phyloP scores from a whole-genome alignment of 2,113 vertebrate genomes.

The Ptyas mucosa region DNA sequence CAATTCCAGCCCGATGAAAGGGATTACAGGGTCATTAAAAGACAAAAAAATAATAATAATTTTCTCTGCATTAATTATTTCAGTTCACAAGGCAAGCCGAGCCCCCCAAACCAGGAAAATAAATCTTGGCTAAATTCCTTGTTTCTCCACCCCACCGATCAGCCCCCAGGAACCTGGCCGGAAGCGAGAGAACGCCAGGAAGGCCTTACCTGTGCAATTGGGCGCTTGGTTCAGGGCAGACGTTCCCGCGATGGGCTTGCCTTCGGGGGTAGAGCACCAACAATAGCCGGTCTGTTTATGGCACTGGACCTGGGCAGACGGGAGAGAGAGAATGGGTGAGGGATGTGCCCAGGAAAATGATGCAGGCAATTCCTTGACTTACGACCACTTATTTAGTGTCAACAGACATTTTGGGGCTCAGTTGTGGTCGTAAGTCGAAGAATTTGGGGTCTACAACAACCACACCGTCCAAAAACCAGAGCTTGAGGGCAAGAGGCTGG shows the following conservation, averaged over 20 bases:
- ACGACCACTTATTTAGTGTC: background rate
- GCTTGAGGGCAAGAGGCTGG: too few species aligned
- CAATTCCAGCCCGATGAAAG: too few species aligned
- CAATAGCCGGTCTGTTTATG: conserved; percentile 70
- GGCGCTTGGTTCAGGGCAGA: conserved; percentile 59
- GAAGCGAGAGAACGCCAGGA: too few species aligned
- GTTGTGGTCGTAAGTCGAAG: too few species aligned
- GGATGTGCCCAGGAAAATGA: background rate
- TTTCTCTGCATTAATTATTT: background rate
- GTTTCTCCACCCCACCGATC: background rate
- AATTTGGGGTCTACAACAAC: too few species aligned
- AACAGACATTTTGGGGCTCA: too few species aligned
- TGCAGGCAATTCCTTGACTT: background rate
- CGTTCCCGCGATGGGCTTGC: conserved; percentile 65
- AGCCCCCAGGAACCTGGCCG: background rate
- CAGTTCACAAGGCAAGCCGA: background rate
- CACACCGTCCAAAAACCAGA: background rate
- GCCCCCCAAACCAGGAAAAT: background rate
- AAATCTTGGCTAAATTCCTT: background rate
- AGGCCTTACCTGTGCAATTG: conserved; percentile 59
- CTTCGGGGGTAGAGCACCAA: conserved; percentile 69
- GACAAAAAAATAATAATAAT: too few species aligned
- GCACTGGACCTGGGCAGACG: conserved; percentile 59
- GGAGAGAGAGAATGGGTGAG: background rate
- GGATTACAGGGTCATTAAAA: too few species aligned